Base-by-base conservation (phyloP, 2,797 vertebrate species). In the Anabas testudineus region DNA sequence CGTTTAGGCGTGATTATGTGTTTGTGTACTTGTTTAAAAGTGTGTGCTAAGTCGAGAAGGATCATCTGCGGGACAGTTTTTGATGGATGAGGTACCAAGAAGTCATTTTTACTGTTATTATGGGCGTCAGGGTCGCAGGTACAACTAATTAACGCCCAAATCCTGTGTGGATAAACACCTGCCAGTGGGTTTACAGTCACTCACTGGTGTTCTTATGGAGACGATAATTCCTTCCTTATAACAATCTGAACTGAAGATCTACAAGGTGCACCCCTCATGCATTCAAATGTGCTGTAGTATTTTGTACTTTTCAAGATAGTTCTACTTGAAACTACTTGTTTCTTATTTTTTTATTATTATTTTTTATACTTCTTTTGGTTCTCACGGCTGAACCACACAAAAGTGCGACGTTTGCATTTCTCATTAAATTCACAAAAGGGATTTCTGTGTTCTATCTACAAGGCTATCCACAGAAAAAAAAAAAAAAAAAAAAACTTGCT, bases 51-150 rank as follows among this genome's bases (percentile, higher is more conserved):
- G 70, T 64, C 19, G 7, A 32, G 57, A 41, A 9, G 19, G 14
- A 62, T 61, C 19, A 60, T 55, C 21, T 41, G 46, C 21, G 4
- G 46, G 66, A 79, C 53, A 54, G 68, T 70, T 68, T 77, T 67
- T 86, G 82, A 89, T 87, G 71, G 78, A 83, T 84, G 80, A 76
- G 58, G 57, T 57, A 78, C 53, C 47, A 39, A 55, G 8, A 69
- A 69, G 67, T 34, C 58, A 47, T 74, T 76, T 74, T 59, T 37
- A 19, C 26, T 61, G 28, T 65, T 68, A 56, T 68, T 67, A 56
- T 49, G 28, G 52, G 57, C 28, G 13, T 32, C 21, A 7, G 28
- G 78, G 83, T 71, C 65, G 65, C 45, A 26, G 41, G 24, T 54
- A 67, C 30, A n/a, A 24, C 41, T 68, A 69, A 83, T 71, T 67